These are phyloP conservation scores for Hartigia nigra DNA, from an alignment of 2,888 invertebrate genomes.

Conservation along the genomic window DNA sequence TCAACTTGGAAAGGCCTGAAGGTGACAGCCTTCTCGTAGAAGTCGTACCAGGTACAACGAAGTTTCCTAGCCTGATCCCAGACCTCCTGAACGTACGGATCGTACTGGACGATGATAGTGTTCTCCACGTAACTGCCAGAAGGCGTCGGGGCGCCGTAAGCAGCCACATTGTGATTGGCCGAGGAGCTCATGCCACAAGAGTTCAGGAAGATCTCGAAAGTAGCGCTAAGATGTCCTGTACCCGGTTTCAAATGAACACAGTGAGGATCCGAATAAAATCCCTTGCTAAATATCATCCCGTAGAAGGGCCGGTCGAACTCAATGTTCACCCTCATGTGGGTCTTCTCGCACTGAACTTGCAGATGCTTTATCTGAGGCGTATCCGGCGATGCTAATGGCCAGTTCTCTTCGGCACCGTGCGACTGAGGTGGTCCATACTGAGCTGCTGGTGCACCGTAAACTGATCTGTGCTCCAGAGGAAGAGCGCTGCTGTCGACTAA, in stretches of 20 bases:
- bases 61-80: constrained; percentile 95
- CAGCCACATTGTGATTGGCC: constrained; percentile 87
- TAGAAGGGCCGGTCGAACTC: constrained; percentile 96
- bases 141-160: constrained; percentile 88
- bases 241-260: constrained; percentile 93
- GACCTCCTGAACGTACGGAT: constrained; percentile 93
- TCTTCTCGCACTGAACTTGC: constrained; percentile 95
- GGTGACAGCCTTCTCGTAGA: constrained; percentile 94
- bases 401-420: constrained; percentile 79
- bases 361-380: constrained; percentile 93
- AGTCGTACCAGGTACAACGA: constrained; percentile 95
- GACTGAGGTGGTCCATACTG: constrained; percentile 68
- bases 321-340: constrained; percentile 94
- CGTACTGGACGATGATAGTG: constrained; percentile 94
- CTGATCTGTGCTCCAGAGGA: constrained; percentile 83
- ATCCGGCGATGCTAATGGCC: constrained; percentile 89
- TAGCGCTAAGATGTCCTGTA: constrained; percentile 89
- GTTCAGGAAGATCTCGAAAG: constrained; percentile 93
- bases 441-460: constrained; percentile 71
- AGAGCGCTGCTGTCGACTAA: constrained; percentile 82
- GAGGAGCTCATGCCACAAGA: constrained; percentile 95
- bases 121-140: constrained; percentile 95
- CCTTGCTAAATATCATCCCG: constrained; percentile 96
- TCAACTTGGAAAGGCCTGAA: constrained; percentile 96
- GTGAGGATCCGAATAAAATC: constrained; percentile 90